Percentiles rank a stretch among this genome's conserved stretches.
Evolutionary conservation across 2,888 invertebrate species (phyloP).

Genomic region (Choreutis nemorana): DNA sequence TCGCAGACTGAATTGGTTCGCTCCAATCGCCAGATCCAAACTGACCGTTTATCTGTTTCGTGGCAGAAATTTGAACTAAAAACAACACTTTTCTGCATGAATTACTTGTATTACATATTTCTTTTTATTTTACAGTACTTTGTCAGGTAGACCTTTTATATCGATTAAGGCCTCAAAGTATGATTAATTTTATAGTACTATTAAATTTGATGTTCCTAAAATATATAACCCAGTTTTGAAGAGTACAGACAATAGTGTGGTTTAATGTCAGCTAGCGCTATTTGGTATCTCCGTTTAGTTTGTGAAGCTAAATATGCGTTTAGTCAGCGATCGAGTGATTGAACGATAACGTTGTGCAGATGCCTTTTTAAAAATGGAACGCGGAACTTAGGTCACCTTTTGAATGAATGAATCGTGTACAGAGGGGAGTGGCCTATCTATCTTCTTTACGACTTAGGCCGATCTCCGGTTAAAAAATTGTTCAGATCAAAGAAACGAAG

Average conservation of each 20-base stretch:
- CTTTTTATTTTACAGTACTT: slow-evolving; percentile 4
- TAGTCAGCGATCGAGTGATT: slow-evolving; percentile 15
- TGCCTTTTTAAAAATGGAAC: slow-evolving; percentile 24
- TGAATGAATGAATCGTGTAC: slow-evolving; percentile 9
- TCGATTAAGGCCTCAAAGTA: too few relatives aligned
- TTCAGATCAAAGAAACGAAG: too few relatives aligned
- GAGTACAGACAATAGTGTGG: slow-evolving; percentile 5
- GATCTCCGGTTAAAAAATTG: not conserved
- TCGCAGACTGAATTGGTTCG: slow-evolving; percentile 3
- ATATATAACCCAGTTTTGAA: too few relatives aligned
- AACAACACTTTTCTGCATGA: not conserved
- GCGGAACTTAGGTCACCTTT: slow-evolving; percentile 19
- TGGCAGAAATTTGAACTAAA: not conserved
- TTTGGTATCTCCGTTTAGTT: slow-evolving; percentile 5
- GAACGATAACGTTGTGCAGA: slow-evolving; percentile 35
- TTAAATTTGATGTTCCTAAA: too few relatives aligned
- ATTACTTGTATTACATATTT: not conserved
- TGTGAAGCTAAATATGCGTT: slow-evolving; percentile 4
- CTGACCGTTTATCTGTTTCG: slow-evolving; percentile 2
- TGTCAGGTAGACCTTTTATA: slow-evolving; percentile 10
- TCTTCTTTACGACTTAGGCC: slow-evolving; percentile 1
- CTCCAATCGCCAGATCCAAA: not conserved
- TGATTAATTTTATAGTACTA: too few relatives aligned
- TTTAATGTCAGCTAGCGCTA: not conserved
- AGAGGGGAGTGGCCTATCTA: too few relatives aligned